Evolutionary conservation across 2,797 vertebrate species (phyloP).

Genomic region (Argyrosomus regius): DNA sequence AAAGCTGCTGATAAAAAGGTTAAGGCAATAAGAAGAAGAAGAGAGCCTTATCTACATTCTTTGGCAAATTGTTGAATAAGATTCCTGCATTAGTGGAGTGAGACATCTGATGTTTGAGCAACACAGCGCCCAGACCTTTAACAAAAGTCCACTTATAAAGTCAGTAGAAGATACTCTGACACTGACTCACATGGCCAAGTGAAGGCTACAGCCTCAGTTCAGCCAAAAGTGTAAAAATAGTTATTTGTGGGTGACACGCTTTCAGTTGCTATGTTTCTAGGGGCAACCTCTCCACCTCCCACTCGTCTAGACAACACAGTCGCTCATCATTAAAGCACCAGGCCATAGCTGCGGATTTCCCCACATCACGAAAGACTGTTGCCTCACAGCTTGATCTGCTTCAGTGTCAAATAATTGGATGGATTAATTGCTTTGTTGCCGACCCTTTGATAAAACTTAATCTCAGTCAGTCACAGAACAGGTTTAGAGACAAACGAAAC

Average conservation of each 20-base stretch:
- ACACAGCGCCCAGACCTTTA: slow-evolving; percentile 1
- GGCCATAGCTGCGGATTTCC: slow-evolving; percentile 5
- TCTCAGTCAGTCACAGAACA: background rate
- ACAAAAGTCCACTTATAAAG: slow-evolving; percentile 51
- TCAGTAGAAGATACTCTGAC: slow-evolving; percentile 36
- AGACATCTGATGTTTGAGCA: slow-evolving; percentile 22
- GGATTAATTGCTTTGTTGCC: slow-evolving; percentile 5
- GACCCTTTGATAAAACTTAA: background rate
- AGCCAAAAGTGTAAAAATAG: slow-evolving; percentile 36
- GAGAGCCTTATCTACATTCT: slow-evolving; percentile 4
- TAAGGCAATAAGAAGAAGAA: slow-evolving; percentile 11
- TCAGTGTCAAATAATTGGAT: slow-evolving; percentile 16
- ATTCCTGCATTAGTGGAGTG: slow-evolving; percentile 20
- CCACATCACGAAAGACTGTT: slow-evolving; percentile 6
- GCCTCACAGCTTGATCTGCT: slow-evolving; percentile 12
- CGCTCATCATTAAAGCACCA: slow-evolving; percentile 40
- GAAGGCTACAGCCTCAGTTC: slow-evolving; percentile 17
- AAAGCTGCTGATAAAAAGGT: slow-evolving; percentile 34
- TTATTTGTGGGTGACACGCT: slow-evolving; percentile 36
- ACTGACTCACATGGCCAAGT: slow-evolving; percentile 44
- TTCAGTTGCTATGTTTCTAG: slow-evolving; percentile 9
- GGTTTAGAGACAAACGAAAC: background rate
- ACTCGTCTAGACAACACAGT: slow-evolving; percentile 59
- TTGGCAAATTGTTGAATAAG: slow-evolving; percentile 5
- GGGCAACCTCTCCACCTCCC: slow-evolving; percentile 37